phyloP scores from a whole-genome alignment of 2,888 invertebrate genomes.

The Drosophila atroscutellata region DNA sequence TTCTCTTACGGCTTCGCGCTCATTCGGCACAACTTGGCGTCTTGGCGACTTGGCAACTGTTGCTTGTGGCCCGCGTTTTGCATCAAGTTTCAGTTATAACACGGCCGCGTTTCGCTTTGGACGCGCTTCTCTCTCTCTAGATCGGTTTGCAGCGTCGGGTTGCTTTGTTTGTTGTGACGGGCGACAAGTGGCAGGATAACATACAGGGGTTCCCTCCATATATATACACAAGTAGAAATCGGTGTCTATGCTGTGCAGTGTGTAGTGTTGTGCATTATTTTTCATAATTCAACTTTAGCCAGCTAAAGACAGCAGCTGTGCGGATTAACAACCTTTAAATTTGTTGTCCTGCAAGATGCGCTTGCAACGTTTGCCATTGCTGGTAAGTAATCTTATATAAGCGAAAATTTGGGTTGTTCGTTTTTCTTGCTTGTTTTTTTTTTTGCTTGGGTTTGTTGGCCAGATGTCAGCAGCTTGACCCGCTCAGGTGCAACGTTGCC shows the following conservation, averaged over 20 bases:
- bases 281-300: neutral
- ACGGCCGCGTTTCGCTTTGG: constrained; percentile 78
- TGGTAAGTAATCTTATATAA: constrained; percentile 70
- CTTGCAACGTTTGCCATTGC: constrained; percentile 68
- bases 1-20: constrained; percentile 18
- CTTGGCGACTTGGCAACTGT: constrained; percentile 49
- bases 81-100: constrained; percentile 80
- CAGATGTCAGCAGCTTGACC: constrained; percentile 57
- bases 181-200: constrained; percentile 49
- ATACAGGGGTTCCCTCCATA: neutral
- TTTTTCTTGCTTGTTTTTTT: neutral
- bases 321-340: constrained; percentile 42
- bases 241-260: constrained; percentile 40
- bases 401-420: neutral
- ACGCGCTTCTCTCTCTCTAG: constrained; percentile 63
- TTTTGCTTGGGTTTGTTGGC: constrained; percentile 1
- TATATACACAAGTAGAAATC: constrained; percentile 7
- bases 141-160: constrained; percentile 10
- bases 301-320: constrained; percentile 21
- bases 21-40: constrained; percentile 14
- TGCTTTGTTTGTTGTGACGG: constrained; percentile 10
- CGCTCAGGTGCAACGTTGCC: constrained; percentile 33
- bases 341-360: constrained; percentile 68
- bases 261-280: constrained; percentile 32
- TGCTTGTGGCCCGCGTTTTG: constrained; percentile 45